Base-by-base conservation (phyloP, 2,797 vertebrate genomes). In the Trachurus trachurus region DNA sequence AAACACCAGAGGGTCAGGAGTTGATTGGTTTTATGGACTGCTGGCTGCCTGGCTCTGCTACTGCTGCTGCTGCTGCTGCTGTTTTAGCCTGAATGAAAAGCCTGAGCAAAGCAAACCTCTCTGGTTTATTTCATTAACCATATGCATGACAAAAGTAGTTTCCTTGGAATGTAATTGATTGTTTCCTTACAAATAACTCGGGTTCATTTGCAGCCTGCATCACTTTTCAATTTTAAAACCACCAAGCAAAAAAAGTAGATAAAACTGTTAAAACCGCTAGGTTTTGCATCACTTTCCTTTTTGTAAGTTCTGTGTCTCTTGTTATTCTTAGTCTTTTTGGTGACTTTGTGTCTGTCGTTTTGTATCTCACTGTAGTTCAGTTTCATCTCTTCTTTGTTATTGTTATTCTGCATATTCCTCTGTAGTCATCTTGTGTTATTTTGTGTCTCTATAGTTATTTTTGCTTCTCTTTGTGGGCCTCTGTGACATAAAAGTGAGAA, bases 11-110 rank as follows among this genome's bases (percentile, higher is more conserved):
- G n/a, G 60, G 56, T 64, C 54, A 53, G 39, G 22, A 66, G 71
- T 60, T 39, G 26, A 50, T 2, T 19, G 42, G 26, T 73, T 82
- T 69, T 47, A 56, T 82, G 11, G 52, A 74, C 34, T 26, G 13
- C 39, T 59, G 44, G 42, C 29, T 49, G 3, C 6, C 60, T 59
- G 64, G 13, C 58, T 70, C 39, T 11, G 74, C 62, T 65, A 9
- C 66, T n/a, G 34, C 34, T 37, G 26, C 26, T 26, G 26, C 26
- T 26, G 26, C 26, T 26, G 26, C 26, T 26, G 34, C 34, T 37
- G 34, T 9, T 37, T 37, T 37, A 37, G 8, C 34, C 64, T 79
- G 26, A n/a, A 57, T 15, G 61, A 45, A 67, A 70, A 69, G 31
- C 19, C 58, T 59, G 56, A 42, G 21, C 8, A 29, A 62, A 47